Evolutionary conservation across 2,888 invertebrate species (phyloP).

Genomic region (Agrochola lota): DNA sequence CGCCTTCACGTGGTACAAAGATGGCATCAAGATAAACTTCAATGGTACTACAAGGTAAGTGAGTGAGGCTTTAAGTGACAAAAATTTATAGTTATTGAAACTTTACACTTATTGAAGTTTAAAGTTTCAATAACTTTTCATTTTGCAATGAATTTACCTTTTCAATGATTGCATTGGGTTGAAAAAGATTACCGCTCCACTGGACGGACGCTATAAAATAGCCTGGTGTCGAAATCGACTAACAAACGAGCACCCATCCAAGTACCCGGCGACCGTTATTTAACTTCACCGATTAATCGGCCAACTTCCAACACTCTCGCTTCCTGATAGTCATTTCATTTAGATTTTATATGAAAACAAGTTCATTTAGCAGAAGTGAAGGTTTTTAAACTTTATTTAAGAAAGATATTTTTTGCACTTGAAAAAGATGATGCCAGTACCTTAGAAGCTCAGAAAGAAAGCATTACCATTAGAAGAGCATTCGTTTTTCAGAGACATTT

Average conservation of each 20-base stretch:
- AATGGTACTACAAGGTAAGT: slow-evolving; percentile 93
- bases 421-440: not conserved
- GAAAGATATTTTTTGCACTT: not conserved
- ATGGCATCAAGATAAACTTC: slow-evolving; percentile 93
- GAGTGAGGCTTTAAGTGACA: not conserved
- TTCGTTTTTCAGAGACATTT: slow-evolving; percentile 90
- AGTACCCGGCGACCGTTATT: not conserved
- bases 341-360: not conserved
- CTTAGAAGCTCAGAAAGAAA: not conserved
- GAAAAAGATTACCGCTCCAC: not conserved
- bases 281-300: not conserved
- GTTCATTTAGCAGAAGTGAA: not conserved
- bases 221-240: not conserved
- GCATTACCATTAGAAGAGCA: not conserved
- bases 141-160: no score
- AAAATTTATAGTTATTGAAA: not conserved
- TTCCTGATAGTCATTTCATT: not conserved
- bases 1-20: slow-evolving; percentile 95
- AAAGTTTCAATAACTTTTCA: no score
- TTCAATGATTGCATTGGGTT: no score
- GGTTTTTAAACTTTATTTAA: not conserved
- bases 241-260: not conserved
- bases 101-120: no score
- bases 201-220: not conserved
- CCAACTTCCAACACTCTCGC: not conserved